A percentile compares a stretch with the other conserved stretches of the same genome.
These are phyloP conservation scores for Mya arenaria DNA, from an alignment of 1,140 invertebrate species.

Conservation along the genomic window DNA sequence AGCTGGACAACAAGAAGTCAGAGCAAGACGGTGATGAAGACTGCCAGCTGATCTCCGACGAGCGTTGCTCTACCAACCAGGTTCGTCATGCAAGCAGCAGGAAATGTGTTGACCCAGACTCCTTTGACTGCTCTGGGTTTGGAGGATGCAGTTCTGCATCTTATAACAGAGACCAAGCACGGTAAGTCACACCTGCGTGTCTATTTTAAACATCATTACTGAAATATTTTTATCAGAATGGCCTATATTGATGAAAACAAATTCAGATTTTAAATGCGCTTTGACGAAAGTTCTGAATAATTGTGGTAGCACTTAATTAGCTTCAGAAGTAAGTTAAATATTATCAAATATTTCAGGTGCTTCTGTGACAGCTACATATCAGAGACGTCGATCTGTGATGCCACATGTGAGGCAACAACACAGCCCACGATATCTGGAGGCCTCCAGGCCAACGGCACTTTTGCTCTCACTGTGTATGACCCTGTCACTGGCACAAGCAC, in stretches of 20 bases:
- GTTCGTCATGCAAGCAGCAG: conserved; percentile 59
- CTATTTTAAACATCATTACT: too few species aligned
- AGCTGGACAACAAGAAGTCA: conserved; percentile 60
- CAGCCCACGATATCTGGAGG: conserved; percentile 59
- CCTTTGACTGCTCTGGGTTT: conserved; percentile 64
- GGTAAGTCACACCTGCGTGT: too few species aligned
- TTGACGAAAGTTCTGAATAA: too few species aligned
- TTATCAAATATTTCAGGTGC: conserved; percentile 68
- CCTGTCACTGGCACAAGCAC: conserved; percentile 59
- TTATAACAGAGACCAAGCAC: conserved; percentile 61
- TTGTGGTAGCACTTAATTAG: too few species aligned
- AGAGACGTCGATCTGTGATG: conserved; percentile 71
- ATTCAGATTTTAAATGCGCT: too few species aligned
- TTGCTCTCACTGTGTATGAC: conserved; percentile 64
- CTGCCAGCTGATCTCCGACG: conserved; percentile 75
- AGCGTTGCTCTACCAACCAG: conserved; percentile 67
- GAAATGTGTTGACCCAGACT: conserved; percentile 61
- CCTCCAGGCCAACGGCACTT: conserved; percentile 63
- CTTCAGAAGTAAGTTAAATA: too few species aligned
- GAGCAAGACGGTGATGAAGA: conserved; percentile 69
- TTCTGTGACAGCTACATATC: conserved; percentile 67
- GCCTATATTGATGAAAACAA: too few species aligned
- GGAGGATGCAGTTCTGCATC: conserved; percentile 42
- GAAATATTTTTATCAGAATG: too few species aligned
- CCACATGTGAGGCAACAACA: conserved; percentile 61